Conservation (phyloP, 2,113 vertebrate genomes). For the Hirundichthys speculiger region DNA sequence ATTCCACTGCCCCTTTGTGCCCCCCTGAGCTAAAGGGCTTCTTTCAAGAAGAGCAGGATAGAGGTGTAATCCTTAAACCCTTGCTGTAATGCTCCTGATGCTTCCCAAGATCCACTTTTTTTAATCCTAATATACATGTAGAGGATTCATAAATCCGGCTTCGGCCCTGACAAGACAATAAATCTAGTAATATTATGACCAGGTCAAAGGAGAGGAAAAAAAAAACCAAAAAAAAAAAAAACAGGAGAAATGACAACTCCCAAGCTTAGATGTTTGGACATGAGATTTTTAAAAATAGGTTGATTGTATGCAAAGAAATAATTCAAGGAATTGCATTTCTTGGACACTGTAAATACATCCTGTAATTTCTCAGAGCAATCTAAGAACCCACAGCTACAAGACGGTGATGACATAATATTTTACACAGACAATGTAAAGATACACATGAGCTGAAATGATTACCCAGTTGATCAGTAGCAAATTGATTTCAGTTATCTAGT, state of each 20-base stretch:
- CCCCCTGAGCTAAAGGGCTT: constrained; percentile 59
- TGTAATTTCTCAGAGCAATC: constrained; percentile 6
- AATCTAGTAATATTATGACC: constrained; percentile 63
- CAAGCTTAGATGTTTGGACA: not conserved
- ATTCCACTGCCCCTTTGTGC: constrained; percentile 48
- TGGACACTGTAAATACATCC: constrained; percentile 11
- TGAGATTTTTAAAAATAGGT: not conserved
- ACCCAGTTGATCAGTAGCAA: not conserved
- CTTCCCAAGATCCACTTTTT: constrained; percentile 75
- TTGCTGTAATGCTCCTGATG: constrained; percentile 76
- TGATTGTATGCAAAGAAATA: constrained; percentile 19
- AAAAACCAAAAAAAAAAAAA: constrained; percentile 1
- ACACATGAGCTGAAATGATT: not conserved
- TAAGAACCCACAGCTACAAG: constrained; percentile 3
- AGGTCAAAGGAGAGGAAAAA: constrained; percentile 9
- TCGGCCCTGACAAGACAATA: constrained; percentile 63
- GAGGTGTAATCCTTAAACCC: constrained; percentile 79
- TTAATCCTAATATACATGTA: constrained; percentile 77
- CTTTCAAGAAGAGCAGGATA: constrained; percentile 80
- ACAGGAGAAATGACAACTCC: not conserved
- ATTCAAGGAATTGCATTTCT: constrained; percentile 34
- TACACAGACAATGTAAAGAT: not conserved
- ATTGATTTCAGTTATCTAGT: not conserved
- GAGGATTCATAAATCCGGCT: constrained; percentile 76
- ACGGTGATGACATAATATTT: constrained; percentile 1